These are phyloP conservation scores for Porites evermanni DNA, from an alignment of 92 coral and sea anemone genomes.

Conservation along the genomic window DNA sequence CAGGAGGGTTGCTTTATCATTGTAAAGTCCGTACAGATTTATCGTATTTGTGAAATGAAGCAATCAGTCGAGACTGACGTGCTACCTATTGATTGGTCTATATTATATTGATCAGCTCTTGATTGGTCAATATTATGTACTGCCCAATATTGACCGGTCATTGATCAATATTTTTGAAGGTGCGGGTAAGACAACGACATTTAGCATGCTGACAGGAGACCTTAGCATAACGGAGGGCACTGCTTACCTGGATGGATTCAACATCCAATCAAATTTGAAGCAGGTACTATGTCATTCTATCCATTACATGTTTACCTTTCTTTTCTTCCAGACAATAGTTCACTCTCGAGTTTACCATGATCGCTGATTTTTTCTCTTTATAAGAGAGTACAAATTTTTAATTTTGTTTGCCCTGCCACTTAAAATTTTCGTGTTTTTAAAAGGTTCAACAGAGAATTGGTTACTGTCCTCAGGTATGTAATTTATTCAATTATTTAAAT, in stretches of 20 bases:
- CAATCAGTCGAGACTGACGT: too few relatives aligned
- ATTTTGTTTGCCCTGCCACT: neutral
- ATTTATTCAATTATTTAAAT: too few relatives aligned
- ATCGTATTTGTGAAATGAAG: too few relatives aligned
- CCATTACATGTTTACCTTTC: too few relatives aligned
- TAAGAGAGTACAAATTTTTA: too few relatives aligned
- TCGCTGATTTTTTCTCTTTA: too few relatives aligned
- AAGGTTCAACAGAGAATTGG: conserved; percentile 97
- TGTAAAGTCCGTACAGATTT: too few relatives aligned
- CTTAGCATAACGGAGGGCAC: conserved; percentile 89
- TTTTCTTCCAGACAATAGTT: too few relatives aligned
- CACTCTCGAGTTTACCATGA: too few relatives aligned
- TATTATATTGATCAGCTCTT: too few relatives aligned
- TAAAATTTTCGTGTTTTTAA: neutral
- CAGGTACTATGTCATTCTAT: conserved; percentile 46
- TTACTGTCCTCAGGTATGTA: conserved; percentile 90
- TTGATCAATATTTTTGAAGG: conserved; percentile 38
- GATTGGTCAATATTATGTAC: neutral
- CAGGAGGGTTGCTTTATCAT: too few relatives aligned
- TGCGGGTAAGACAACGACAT: conserved; percentile 95
- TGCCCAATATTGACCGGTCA: neutral
- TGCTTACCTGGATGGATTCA: conserved; percentile 84
- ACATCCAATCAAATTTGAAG: conserved; percentile 83
- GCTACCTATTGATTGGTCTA: too few relatives aligned
- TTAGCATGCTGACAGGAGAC: conserved; percentile 95